These are phyloP conservation scores for Heliocidaris erythrogramma DNA, from an alignment of 35 echinoderm and acorn worm species.

Conservation along the genomic window DNA sequence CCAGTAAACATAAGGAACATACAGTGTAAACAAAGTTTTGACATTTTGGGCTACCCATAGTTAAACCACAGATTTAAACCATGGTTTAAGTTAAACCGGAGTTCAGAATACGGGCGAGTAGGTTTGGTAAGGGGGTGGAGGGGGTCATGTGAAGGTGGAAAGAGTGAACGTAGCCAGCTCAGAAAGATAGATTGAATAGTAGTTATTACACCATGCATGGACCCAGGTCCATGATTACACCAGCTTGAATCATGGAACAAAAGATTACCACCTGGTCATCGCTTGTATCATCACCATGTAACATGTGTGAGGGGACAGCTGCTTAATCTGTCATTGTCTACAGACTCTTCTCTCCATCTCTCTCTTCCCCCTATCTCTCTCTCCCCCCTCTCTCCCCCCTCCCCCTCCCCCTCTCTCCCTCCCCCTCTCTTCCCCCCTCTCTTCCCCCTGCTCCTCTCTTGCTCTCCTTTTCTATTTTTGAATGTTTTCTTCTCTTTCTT, in stretches of 20 bases:
- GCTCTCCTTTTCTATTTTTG: too few relatives aligned
- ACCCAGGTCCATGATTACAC: neutral
- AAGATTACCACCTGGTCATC: neutral
- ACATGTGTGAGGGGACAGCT: neutral
- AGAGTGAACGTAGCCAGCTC: neutral
- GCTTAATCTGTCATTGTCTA: constrained; percentile 1
- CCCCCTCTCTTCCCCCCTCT: too few relatives aligned
- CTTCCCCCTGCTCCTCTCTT: too few relatives aligned
- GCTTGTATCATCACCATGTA: neutral
- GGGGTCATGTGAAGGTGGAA: neutral
- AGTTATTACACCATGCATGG: neutral
- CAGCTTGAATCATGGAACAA: neutral
- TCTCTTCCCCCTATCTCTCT: too few relatives aligned
- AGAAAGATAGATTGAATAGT: neutral
- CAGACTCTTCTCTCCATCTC: neutral
- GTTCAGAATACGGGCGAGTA: neutral
- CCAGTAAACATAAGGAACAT: too few relatives aligned
- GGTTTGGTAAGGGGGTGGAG: neutral
- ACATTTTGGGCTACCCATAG: too few relatives aligned
- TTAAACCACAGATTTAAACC: too few relatives aligned
- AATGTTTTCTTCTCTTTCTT: too few relatives aligned
- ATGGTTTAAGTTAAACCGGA: too few relatives aligned
- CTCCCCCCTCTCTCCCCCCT: too few relatives aligned
- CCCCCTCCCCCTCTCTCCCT: too few relatives aligned
- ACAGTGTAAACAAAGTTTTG: too few relatives aligned